phyloP scores from a whole-genome alignment of 2,888 invertebrate genomes.

The Digitonthophagus gazella region DNA sequence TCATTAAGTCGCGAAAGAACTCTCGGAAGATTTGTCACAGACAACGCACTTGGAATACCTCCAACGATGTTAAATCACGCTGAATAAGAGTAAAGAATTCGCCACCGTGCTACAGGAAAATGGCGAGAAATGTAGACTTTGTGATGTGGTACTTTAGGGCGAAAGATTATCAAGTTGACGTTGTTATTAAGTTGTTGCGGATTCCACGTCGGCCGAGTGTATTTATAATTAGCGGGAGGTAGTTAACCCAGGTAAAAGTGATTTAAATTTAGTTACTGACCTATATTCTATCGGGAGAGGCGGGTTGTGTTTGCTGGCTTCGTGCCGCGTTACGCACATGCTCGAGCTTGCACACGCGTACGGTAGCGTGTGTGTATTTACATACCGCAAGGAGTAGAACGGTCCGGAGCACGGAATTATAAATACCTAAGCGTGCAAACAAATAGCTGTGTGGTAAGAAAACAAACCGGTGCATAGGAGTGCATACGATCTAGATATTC shows the following conservation, averaged over 20 bases:
- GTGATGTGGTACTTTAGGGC: background rate
- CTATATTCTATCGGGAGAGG: slow-evolving; percentile 43
- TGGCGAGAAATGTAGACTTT: background rate
- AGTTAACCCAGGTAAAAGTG: slow-evolving; percentile 51
- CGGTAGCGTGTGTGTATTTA: background rate
- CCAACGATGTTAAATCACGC: background rate
- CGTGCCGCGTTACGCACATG: background rate
- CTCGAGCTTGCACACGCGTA: background rate
- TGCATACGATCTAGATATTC: background rate
- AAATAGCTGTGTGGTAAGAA: background rate
- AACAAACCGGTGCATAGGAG: background rate
- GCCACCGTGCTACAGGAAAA: background rate
- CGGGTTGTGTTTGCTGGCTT: slow-evolving; percentile 26
- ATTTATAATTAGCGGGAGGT: slow-evolving; percentile 47
- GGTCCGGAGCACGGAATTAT: background rate
- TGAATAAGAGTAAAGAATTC: background rate
- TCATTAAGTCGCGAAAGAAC: background rate
- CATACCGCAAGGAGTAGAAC: background rate
- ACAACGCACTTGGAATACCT: background rate
- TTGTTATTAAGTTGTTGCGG: background rate
- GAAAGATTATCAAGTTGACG: background rate
- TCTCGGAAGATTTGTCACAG: background rate
- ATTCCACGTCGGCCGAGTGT: slow-evolving; percentile 19
- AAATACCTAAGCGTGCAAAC: background rate
- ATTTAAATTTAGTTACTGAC: slow-evolving; percentile 50